These are phyloP conservation scores for Bothrops jararaca DNA, from an alignment of 2,113 vertebrate genomes.

Conservation along the genomic window DNA sequence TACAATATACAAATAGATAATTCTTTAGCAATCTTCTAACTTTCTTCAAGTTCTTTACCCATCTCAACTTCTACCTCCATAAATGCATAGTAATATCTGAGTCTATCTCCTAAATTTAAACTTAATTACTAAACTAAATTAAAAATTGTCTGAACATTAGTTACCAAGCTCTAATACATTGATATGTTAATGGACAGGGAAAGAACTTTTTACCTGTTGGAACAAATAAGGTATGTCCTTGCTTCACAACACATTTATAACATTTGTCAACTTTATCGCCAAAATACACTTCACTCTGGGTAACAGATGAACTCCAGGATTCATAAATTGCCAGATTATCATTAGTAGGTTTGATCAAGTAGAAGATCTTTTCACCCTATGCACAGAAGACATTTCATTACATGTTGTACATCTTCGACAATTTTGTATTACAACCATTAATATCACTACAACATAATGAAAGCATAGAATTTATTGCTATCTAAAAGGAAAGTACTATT, in stretches of 20 bases:
- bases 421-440: background rate
- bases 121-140: background rate
- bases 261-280: conserved; percentile 92
- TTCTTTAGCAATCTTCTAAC: background rate
- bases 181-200: background rate
- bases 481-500: background rate
- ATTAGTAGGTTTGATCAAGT: conserved; percentile 93
- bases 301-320: conserved; percentile 96
- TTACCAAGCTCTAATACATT: background rate
- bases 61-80: background rate
- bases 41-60: background rate
- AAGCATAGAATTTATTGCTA: background rate
- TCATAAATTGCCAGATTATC: conserved; percentile 95
- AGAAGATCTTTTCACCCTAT: conserved; percentile 98
- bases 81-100: background rate
- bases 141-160: background rate
- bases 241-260: conserved; percentile 87
- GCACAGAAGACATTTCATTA: conserved; percentile 30
- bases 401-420: background rate
- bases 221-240: conserved; percentile 96
- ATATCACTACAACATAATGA: background rate
- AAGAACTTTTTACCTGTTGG: conserved; percentile 82
- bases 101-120: background rate
- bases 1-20: background rate
- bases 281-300: conserved; percentile 98